A percentile compares a stretch with the other conserved stretches of the same genome.
Evolutionary conservation across 2,888 invertebrate genomes (phyloP).

Genomic region (Furcula furcula): DNA sequence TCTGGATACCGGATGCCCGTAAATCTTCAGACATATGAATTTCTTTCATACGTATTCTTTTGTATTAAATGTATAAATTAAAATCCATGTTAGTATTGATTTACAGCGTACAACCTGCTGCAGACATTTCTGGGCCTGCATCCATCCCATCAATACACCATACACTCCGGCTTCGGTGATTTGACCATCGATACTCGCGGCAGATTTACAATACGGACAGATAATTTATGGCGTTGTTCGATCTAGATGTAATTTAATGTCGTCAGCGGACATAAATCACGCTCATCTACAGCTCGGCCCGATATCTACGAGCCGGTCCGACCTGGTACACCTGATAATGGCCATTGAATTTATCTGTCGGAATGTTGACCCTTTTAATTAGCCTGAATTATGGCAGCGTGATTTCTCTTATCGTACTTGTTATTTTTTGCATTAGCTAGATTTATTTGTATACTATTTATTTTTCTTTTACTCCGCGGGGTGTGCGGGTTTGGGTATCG

Average conservation of each 20-base stretch:
- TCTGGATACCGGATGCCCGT: too few relatives aligned
- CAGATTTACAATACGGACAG: slow-evolving; percentile 75
- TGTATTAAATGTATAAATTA: too few relatives aligned
- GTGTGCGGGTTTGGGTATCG: too few relatives aligned
- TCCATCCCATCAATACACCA: slow-evolving; percentile 23
- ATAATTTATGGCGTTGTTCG: slow-evolving; percentile 78
- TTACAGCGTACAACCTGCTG: slow-evolving; percentile 10
- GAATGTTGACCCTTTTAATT: slow-evolving; percentile 49
- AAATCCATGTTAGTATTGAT: slow-evolving; percentile 1
- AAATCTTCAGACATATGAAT: too few relatives aligned
- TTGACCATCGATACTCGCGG: slow-evolving; percentile 71
- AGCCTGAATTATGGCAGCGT: slow-evolving; percentile 28
- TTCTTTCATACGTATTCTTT: too few relatives aligned
- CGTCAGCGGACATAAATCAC: slow-evolving; percentile 75
- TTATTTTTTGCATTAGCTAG: too few relatives aligned
- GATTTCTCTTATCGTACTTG: too few relatives aligned
- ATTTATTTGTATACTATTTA: too few relatives aligned
- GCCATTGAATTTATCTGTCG: slow-evolving; percentile 42
- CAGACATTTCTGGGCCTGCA: slow-evolving; percentile 17
- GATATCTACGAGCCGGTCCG: slow-evolving; percentile 57
- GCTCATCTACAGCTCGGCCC: slow-evolving; percentile 57
- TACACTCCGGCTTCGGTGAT: slow-evolving; percentile 43
- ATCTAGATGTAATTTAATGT: slow-evolving; percentile 81
- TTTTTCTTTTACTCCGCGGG: too few relatives aligned
- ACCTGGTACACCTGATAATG: slow-evolving; percentile 62